A percentile compares a stretch with the other conserved stretches of the same genome.
These are phyloP conservation scores for Chlorocebus sabaeus DNA, from an alignment of 2,113 vertebrate species.

Conservation along the genomic window DNA sequence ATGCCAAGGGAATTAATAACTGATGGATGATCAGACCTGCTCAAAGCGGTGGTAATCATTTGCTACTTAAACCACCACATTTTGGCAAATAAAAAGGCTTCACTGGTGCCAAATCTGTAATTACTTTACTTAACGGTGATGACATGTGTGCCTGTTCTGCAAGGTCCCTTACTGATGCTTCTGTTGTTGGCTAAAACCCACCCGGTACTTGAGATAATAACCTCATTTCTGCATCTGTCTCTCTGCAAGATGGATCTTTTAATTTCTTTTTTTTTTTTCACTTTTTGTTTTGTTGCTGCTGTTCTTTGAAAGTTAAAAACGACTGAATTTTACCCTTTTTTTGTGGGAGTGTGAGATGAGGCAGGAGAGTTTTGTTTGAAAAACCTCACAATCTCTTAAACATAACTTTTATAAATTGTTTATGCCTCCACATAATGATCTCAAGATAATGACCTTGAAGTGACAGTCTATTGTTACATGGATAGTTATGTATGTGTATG, in stretches of 20 bases:
- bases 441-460: neutral
- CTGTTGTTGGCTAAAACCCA: constrained; percentile 61
- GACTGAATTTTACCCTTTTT: neutral
- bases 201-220: constrained; percentile 61
- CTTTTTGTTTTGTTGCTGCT: neutral
- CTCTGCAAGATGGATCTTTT: constrained; percentile 64
- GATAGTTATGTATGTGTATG: neutral
- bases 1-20: constrained; percentile 58
- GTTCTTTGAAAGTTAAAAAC: constrained; percentile 19
- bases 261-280: neutral
- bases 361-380: neutral
- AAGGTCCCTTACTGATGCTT: constrained; percentile 64
- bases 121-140: constrained; percentile 73
- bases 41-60: constrained; percentile 69
- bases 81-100: constrained; percentile 74
- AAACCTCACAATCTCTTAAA: neutral
- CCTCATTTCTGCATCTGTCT: constrained; percentile 71
- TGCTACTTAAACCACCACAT: constrained; percentile 74
- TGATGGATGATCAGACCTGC: constrained; percentile 67
- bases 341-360: neutral
- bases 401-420: neutral
- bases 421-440: neutral
- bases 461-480: neutral
- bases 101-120: constrained; percentile 75
- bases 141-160: constrained; percentile 69